Percentiles rank a stretch among this genome's conserved stretches.
Evolutionary conservation across 2,888 invertebrate genomes (phyloP).

Genomic region (Cantharis flavilabris): DNA sequence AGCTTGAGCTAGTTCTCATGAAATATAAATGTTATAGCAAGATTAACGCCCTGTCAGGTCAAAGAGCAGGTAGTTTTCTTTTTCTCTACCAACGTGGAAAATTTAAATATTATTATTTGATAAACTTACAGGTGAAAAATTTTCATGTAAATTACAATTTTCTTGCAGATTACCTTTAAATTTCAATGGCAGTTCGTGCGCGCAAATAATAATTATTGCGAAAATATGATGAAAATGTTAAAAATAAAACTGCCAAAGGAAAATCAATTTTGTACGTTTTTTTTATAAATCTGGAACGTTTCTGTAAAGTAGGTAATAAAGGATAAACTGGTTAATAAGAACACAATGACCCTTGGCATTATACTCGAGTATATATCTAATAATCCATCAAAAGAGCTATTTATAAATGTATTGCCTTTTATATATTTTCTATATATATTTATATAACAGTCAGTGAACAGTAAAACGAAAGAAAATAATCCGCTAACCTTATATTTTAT

Average conservation of each 20-base stretch:
- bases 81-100: neutral
- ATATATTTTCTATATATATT: neutral
- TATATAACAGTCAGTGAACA: conserved; percentile 24
- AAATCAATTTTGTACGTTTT: neutral
- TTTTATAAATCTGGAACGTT: neutral
- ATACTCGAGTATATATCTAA: neutral
- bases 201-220: neutral
- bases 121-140: neutral
- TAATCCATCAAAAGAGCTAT: conserved; percentile 11
- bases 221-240: neutral
- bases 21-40: conserved; percentile 32
- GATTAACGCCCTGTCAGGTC: conserved; percentile 34
- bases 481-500: conserved; percentile 31
- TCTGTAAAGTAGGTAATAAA: neutral
- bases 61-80: conserved; percentile 21
- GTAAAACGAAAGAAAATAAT: conserved; percentile 30
- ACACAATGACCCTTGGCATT: neutral
- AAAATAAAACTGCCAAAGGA: neutral
- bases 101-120: conserved; percentile 2
- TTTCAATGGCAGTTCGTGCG: neutral
- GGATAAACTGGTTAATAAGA: neutral
- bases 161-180: neutral
- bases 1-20: conserved; percentile 28
- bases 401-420: conserved; percentile 26
- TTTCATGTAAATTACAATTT: neutral